Evolutionary conservation across 2,113 vertebrate species (phyloP).

Genomic region (Hippopotamus amphibius): DNA sequence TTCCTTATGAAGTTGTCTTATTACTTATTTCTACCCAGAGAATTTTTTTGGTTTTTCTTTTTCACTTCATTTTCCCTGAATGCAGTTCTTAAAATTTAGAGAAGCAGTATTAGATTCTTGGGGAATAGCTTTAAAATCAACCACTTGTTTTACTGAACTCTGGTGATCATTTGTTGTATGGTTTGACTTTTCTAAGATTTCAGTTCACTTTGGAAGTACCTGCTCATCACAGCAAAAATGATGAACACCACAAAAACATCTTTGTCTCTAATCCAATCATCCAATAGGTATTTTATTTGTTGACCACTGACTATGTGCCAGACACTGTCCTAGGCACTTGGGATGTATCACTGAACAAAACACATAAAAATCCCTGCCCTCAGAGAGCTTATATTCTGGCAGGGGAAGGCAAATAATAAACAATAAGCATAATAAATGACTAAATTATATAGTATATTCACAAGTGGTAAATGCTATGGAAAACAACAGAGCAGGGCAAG

Average conservation of each 20-base stretch:
- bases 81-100: conserved; percentile 14
- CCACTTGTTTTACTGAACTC: background rate
- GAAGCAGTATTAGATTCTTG: background rate
- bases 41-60: background rate
- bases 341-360: background rate
- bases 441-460: background rate
- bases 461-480: background rate
- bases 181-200: background rate
- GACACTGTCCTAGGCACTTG: background rate
- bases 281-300: background rate
- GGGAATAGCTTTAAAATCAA: background rate
- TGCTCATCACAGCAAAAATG: background rate
- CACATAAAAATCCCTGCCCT: background rate
- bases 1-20: conserved; percentile 18
- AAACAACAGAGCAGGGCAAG: background rate
- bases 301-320: background rate
- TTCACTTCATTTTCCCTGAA: background rate
- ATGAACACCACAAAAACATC: background rate
- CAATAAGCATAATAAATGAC: background rate
- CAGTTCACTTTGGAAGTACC: background rate
- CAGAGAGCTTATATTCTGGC: background rate
- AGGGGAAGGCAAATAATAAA: background rate
- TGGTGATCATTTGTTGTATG: background rate
- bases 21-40: conserved; percentile 29
- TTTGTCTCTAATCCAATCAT: conserved; percentile 9